Percentiles rank a stretch among this genome's conserved stretches.
These are phyloP conservation scores for Gymnothorax reevesii DNA, from an alignment of 2,797 vertebrate genomes.

Conservation along the genomic window DNA sequence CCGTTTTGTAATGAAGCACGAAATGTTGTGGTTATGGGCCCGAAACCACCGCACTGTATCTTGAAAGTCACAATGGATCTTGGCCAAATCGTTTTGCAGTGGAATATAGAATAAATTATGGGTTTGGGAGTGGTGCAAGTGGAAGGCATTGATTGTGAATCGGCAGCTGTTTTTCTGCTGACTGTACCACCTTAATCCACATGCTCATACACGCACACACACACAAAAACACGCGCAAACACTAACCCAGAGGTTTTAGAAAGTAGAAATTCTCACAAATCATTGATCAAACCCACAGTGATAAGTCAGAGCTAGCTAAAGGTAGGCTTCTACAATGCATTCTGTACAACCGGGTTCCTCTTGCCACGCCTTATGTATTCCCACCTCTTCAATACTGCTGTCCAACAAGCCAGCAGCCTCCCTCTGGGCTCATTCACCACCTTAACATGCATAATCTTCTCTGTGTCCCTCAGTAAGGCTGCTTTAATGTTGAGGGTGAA, in stretches of 20 bases:
- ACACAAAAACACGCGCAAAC: not conserved
- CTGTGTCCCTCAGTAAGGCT: not conserved
- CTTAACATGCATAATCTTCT: not conserved
- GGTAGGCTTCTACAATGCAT: not conserved
- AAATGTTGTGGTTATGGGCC: not conserved
- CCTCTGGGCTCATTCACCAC: not conserved
- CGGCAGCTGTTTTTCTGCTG: not conserved
- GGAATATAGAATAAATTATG: not conserved
- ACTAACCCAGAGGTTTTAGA: not conserved
- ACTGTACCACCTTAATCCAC: not conserved
- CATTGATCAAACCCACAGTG: not conserved
- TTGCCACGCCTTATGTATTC: not conserved
- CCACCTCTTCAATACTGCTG: not conserved
- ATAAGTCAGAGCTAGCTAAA: not conserved
- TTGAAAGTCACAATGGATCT: not conserved
- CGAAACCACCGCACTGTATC: not conserved
- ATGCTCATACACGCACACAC: not conserved
- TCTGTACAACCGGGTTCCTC: not conserved
- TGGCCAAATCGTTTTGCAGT: not conserved
- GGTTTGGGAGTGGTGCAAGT: not conserved
- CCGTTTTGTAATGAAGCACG: not conserved
- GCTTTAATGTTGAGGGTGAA: slow-evolving; percentile 10
- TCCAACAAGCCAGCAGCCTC: not conserved
- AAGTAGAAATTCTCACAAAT: not conserved
- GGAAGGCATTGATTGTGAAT: not conserved